Conservation (phyloP, 30 jellyfish, hydroid and myxozoan genomes). For the Hydractinia echinata region DNA sequence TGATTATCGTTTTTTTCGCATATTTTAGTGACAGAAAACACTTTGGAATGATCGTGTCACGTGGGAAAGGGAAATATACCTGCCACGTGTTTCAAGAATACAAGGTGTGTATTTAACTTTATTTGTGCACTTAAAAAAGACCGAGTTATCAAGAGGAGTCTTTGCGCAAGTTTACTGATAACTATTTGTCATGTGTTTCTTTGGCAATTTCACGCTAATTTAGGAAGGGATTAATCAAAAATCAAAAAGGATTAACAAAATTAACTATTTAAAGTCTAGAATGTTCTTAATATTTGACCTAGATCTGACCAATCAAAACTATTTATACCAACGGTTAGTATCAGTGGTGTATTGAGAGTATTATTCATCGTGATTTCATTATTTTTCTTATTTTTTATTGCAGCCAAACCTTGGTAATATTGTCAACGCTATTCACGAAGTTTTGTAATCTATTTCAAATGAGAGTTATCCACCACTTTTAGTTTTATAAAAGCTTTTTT, state of each 20-base stretch:
- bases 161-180: neutral
- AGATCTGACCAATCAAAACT: too few relatives aligned
- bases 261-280: too few relatives aligned
- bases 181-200: too few relatives aligned
- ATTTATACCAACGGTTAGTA: too few relatives aligned
- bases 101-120: constrained; percentile 44
- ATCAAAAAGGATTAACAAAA: too few relatives aligned
- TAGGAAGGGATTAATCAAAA: too few relatives aligned
- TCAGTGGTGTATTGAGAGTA: too few relatives aligned
- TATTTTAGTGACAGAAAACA: constrained; percentile 62
- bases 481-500: constrained; percentile 4
- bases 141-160: neutral
- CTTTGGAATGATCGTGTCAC: constrained; percentile 87
- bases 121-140: neutral
- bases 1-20: neutral
- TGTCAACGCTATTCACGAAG: constrained; percentile 22
- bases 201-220: too few relatives aligned
- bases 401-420: constrained; percentile 20
- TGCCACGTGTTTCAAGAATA: constrained; percentile 93
- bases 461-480: neutral
- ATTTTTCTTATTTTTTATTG: neutral
- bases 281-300: too few relatives aligned
- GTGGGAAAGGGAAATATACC: constrained; percentile 83
- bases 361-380: neutral
- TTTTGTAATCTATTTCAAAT: neutral